Evolutionary conservation across 2,888 invertebrate genomes (phyloP).

Genomic region (Celastrina argiolus): DNA sequence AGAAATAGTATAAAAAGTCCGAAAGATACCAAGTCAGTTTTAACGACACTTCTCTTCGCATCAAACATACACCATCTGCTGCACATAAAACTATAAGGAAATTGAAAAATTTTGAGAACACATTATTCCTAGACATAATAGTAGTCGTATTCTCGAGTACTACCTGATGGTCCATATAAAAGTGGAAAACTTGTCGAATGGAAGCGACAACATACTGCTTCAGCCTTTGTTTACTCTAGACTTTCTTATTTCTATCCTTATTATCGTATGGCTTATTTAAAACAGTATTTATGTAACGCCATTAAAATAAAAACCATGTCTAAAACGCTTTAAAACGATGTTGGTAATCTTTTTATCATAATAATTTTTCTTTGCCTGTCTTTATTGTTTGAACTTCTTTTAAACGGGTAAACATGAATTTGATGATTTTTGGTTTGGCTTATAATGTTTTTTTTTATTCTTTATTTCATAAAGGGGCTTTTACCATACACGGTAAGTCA

Average conservation of each 20-base stretch:
- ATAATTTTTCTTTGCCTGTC: too few species aligned
- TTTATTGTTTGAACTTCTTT: too few species aligned
- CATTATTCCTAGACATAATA: conserved; percentile 38
- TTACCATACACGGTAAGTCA: too few species aligned
- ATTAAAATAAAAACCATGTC: too few species aligned
- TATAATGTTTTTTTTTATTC: too few species aligned
- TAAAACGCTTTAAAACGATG: too few species aligned
- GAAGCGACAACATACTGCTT: conserved; percentile 21
- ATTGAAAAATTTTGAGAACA: conserved; percentile 33
- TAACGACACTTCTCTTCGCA: neutral
- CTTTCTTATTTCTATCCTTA: neutral
- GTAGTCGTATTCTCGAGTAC: conserved; percentile 39
- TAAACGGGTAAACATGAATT: too few species aligned
- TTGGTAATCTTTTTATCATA: too few species aligned
- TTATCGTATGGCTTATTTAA: neutral
- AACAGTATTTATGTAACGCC: too few species aligned
- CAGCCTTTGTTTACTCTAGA: neutral
- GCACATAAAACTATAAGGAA: conserved; percentile 27
- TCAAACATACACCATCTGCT: neutral
- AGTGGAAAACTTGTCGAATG: conserved; percentile 53
- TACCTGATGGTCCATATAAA: conserved; percentile 61
- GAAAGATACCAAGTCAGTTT: neutral
- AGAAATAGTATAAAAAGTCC: too few species aligned
- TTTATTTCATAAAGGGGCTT: too few species aligned
- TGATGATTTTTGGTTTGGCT: too few species aligned